These are phyloP conservation scores for Carassius gibelio DNA, from an alignment of 2,113 vertebrate genomes.

Conservation along the genomic window DNA sequence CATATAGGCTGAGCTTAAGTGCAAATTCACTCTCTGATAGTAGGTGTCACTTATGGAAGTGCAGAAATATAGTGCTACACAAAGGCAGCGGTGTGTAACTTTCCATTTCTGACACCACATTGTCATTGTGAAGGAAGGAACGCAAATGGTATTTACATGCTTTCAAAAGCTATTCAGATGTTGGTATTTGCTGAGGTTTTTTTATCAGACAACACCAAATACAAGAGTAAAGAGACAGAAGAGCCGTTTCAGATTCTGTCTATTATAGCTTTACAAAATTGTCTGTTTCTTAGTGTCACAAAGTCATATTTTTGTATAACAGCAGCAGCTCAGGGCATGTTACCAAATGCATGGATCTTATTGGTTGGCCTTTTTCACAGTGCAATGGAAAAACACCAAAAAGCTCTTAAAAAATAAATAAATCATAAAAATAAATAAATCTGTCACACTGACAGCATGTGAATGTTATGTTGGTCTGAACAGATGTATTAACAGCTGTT, in stretches of 20 bases:
- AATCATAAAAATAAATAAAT: background rate
- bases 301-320: background rate
- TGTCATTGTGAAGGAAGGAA: background rate
- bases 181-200: background rate
- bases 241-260: background rate
- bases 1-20: background rate
- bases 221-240: background rate
- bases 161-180: background rate
- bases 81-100: background rate
- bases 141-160: background rate
- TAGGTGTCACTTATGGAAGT: background rate
- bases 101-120: background rate
- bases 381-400: too few relatives aligned
- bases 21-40: background rate
- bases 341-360: background rate
- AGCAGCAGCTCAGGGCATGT: background rate
- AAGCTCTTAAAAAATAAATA: too few relatives aligned
- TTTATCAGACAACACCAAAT: background rate
- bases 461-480: background rate
- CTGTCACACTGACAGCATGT: background rate
- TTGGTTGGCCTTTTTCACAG: background rate
- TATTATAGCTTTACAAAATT: background rate
- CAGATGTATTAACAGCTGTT: background rate
- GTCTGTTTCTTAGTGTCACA: background rate
- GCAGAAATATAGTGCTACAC: background rate